Evolutionary conservation across 2,888 invertebrate genomes (phyloP).

Genomic region (Xestobium rufovillosum): DNA sequence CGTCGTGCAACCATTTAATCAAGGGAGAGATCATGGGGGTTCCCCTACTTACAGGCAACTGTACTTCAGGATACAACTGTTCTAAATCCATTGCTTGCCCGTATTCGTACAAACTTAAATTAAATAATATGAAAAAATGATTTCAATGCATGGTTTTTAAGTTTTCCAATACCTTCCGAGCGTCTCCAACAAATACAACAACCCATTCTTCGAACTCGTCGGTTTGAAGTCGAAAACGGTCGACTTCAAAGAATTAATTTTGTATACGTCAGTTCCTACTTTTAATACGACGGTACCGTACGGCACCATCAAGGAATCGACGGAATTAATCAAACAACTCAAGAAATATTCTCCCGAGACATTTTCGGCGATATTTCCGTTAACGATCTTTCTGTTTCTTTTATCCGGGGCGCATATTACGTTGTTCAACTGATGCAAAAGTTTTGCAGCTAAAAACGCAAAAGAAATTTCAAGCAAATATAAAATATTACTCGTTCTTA

Average conservation of each 20-base stretch:
- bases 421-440: constrained; percentile 14
- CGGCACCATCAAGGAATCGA: not conserved
- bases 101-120: constrained; percentile 60
- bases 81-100: constrained; percentile 68
- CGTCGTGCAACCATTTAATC: constrained; percentile 80
- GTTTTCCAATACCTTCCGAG: constrained; percentile 10
- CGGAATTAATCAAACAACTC: constrained; percentile 63
- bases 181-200: not conserved
- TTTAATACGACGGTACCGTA: constrained; percentile 26
- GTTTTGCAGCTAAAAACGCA: constrained; percentile 13
- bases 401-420: too few relatives aligned
- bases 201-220: too few relatives aligned
- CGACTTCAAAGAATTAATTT: fast-evolving
- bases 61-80: constrained; percentile 63
- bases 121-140: constrained; percentile 28
- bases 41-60: constrained; percentile 68
- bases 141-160: constrained; percentile 1
- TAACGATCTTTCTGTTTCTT: constrained; percentile 62
- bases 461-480: not conserved
- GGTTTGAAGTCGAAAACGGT: too few relatives aligned
- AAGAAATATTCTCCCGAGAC: constrained; percentile 84
- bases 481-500: not conserved
- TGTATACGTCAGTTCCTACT: constrained; percentile 3
- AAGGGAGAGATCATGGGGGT: constrained; percentile 49
- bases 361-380: too few relatives aligned